phyloP scores from a whole-genome alignment of 1,140 invertebrate genomes.

The Drosophila fuyamai region DNA sequence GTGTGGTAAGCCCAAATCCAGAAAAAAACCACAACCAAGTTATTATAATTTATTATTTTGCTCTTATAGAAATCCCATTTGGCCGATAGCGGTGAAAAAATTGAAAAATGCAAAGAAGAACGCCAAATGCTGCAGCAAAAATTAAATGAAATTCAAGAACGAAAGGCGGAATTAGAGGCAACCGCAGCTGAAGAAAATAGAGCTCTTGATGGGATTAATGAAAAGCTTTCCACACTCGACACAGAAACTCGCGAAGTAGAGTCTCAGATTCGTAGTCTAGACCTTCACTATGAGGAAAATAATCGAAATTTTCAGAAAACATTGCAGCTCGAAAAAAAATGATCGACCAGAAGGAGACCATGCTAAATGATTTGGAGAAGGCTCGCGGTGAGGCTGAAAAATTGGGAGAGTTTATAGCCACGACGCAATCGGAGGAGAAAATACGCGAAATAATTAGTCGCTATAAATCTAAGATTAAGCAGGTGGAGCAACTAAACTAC shows the following conservation, averaged over 20 bases:
- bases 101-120: slow-evolving; percentile 42
- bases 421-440: slow-evolving; percentile 45
- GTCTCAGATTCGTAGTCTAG: slow-evolving; percentile 48
- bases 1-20: slow-evolving; percentile 21
- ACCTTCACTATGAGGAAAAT: slow-evolving; percentile 57
- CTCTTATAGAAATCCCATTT: slow-evolving; percentile 46
- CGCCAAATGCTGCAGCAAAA: slow-evolving; percentile 30
- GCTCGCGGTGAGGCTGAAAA: slow-evolving; percentile 35
- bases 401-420: slow-evolving; percentile 57
- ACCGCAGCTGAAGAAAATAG: slow-evolving; percentile 18
- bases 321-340: slow-evolving; percentile 33
- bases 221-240: slow-evolving; percentile 33
- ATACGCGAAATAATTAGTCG: slow-evolving; percentile 55
- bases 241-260: slow-evolving; percentile 26
- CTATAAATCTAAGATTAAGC: slow-evolving; percentile 62
- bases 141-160: slow-evolving; percentile 26
- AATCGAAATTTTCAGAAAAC: slow-evolving; percentile 41
- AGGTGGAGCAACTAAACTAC: slow-evolving; percentile 53
- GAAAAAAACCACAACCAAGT: background rate
- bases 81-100: slow-evolving; percentile 41
- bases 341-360: slow-evolving; percentile 16
- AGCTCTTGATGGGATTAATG: slow-evolving; percentile 25
- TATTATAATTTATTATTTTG: background rate
- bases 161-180: slow-evolving; percentile 6
- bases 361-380: slow-evolving; percentile 34